Evolutionary conservation across 2,113 vertebrate species (phyloP).

Genomic region (Neodon shergylaensis): DNA sequence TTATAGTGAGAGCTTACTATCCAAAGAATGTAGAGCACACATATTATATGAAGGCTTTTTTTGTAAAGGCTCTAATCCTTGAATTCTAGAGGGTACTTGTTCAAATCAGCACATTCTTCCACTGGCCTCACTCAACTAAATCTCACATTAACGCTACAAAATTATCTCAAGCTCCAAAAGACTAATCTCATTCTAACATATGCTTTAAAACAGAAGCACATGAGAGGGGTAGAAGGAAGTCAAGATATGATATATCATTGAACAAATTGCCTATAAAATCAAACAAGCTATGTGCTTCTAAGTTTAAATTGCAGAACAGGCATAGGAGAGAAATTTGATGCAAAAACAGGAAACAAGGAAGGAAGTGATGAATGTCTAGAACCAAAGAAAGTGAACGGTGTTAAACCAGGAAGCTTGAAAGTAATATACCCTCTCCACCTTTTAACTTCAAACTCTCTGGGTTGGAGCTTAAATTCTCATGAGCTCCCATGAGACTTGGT

Average conservation of each 20-base stretch:
- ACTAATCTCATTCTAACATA: neutral
- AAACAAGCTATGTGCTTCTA: neutral
- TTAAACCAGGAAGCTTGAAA: neutral
- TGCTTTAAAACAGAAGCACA: neutral
- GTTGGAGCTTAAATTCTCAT: neutral
- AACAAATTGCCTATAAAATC: neutral
- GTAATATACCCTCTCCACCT: neutral
- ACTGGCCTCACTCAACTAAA: neutral
- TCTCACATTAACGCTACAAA: neutral
- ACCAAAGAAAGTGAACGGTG: neutral
- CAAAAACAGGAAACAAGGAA: neutral
- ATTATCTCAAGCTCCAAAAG: neutral
- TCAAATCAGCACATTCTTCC: neutral
- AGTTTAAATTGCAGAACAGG: neutral
- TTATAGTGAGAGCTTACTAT: neutral
- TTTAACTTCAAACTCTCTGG: neutral
- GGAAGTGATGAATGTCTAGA: neutral
- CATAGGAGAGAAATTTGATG: neutral
- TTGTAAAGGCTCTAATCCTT: neutral
- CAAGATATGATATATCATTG: neutral
- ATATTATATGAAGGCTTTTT: neutral
- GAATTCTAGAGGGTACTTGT: neutral
- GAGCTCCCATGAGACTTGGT: neutral
- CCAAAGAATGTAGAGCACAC: neutral
- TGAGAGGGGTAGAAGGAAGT: fast-evolving